A percentile compares a stretch with the other conserved stretches of the same genome.
These are phyloP conservation scores for Syrmaticus mikado DNA, from an alignment of 2,113 vertebrate species.

Conservation along the genomic window DNA sequence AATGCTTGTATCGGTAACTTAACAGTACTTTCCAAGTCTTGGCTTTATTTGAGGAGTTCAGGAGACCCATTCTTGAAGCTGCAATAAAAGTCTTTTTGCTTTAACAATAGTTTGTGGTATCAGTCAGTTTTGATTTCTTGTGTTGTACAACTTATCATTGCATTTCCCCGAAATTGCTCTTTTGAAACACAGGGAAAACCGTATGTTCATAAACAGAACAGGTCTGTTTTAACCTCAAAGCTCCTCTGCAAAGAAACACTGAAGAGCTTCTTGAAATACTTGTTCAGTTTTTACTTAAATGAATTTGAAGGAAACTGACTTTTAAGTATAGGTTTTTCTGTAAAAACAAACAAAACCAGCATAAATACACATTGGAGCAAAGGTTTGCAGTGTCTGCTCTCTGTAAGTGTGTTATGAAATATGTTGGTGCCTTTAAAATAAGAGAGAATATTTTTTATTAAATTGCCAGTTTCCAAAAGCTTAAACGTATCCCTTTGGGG, in stretches of 20 bases:
- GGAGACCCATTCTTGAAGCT: background rate
- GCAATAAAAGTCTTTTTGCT: background rate
- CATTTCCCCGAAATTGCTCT: background rate
- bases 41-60: background rate
- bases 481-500: background rate
- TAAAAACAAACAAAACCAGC: accelerated
- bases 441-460: background rate
- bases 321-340: background rate
- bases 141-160: background rate
- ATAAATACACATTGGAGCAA: background rate
- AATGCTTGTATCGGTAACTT: background rate
- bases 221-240: background rate
- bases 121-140: background rate
- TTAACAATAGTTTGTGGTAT: background rate
- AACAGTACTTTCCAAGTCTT: background rate
- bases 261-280: background rate
- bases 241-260: background rate
- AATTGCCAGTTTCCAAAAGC: background rate
- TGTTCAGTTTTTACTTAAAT: background rate
- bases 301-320: background rate
- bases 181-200: background rate
- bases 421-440: conserved; percentile 4
- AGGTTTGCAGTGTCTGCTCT: background rate
- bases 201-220: background rate
- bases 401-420: background rate